Evolutionary conservation across 2,888 invertebrate species (phyloP).

Genomic region (Plagiodera versicolora): DNA sequence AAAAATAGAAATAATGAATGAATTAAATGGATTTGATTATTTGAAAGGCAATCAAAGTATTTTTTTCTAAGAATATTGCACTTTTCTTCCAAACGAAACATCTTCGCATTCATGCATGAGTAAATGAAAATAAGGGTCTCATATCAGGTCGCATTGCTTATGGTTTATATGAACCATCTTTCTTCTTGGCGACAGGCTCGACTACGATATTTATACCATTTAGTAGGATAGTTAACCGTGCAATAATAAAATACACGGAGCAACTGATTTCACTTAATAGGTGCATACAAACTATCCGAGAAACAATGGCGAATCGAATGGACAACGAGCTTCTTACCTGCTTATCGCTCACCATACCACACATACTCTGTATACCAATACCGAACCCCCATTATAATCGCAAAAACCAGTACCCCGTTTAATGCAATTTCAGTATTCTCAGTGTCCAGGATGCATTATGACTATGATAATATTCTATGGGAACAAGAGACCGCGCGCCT

Average conservation of each 20-base stretch:
- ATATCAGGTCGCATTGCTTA: no score
- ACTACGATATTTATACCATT: neutral
- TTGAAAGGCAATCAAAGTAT: no score
- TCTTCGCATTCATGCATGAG: no score
- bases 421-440: constrained; percentile 33
- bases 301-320: constrained; percentile 29
- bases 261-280: neutral
- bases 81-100: no score
- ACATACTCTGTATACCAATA: constrained; percentile 15
- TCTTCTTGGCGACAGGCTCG: neutral
- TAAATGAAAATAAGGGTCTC: no score
- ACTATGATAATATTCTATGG: constrained; percentile 31
- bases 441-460: constrained; percentile 30
- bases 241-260: neutral
- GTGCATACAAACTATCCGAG: constrained; percentile 6
- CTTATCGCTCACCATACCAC: constrained; percentile 25
- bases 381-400: constrained; percentile 36
- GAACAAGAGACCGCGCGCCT: constrained; percentile 15
- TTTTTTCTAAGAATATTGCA: no score
- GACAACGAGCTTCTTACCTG: constrained; percentile 26
- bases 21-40: no score
- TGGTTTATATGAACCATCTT: neutral
- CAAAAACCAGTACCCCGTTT: constrained; percentile 34
- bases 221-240: neutral
- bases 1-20: no score